These are phyloP conservation scores for Lithophane socia DNA, from an alignment of 2,888 invertebrate species.

Conservation along the genomic window DNA sequence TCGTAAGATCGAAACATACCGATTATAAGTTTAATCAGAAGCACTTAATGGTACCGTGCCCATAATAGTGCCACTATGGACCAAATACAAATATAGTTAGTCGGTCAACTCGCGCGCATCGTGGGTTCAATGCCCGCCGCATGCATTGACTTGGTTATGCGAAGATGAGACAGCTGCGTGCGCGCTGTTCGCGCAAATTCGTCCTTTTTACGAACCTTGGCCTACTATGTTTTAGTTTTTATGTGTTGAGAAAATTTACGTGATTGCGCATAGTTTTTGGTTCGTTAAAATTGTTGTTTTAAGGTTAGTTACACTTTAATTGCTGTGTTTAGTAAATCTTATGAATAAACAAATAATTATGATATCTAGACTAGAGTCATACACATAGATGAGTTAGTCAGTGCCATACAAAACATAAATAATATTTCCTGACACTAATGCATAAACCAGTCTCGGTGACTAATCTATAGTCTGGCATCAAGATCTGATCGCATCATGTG, in stretches of 20 bases:
- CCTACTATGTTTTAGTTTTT: slow-evolving; percentile 40
- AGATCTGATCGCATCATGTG: slow-evolving; percentile 35
- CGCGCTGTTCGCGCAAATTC: slow-evolving; percentile 26
- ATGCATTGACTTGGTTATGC: slow-evolving; percentile 43
- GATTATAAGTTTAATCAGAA: slow-evolving; percentile 54
- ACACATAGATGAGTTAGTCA: neutral
- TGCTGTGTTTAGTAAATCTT: neutral
- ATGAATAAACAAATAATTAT: neutral
- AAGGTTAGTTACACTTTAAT: slow-evolving; percentile 19
- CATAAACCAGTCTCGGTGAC: slow-evolving; percentile 33
- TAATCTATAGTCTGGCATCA: slow-evolving; percentile 54
- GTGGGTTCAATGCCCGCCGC: slow-evolving; percentile 59
- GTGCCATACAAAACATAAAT: neutral
- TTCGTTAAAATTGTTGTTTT: slow-evolving; percentile 21
- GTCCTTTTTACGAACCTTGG: slow-evolving; percentile 43
- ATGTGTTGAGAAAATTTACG: slow-evolving; percentile 32
- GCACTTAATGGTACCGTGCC: slow-evolving; percentile 56
- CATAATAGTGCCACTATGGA: slow-evolving; percentile 59
- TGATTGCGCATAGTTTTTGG: slow-evolving; percentile 17
- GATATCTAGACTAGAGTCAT: neutral
- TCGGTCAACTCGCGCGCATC: slow-evolving; percentile 64
- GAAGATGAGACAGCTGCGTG: slow-evolving; percentile 41
- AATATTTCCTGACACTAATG: slow-evolving; percentile 23
- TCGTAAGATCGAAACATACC: slow-evolving; percentile 18
- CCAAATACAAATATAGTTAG: slow-evolving; percentile 65